These are phyloP conservation scores for Morus bassanus DNA, from an alignment of 2,797 vertebrate species.

Conservation along the genomic window DNA sequence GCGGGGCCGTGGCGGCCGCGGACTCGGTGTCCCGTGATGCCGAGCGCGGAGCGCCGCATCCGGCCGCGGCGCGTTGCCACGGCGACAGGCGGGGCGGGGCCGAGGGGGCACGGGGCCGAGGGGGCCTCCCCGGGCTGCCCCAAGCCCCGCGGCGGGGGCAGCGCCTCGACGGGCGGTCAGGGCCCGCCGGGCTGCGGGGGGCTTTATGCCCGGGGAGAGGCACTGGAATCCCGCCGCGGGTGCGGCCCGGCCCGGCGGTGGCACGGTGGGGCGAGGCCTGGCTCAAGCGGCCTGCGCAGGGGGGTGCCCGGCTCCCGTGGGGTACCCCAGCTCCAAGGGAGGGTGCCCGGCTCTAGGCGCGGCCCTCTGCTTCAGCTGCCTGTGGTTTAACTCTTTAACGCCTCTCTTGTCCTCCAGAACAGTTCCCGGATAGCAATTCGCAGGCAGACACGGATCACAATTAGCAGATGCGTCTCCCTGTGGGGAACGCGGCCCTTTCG, in stretches of 20 bases:
- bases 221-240: not conserved
- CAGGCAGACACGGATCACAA: accelerated
- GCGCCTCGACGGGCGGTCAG: no score
- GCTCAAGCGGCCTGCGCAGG: not conserved
- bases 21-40: not conserved
- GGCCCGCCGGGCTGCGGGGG: not conserved
- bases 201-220: not conserved
- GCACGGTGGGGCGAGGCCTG: not conserved
- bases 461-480: not conserved
- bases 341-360: not conserved
- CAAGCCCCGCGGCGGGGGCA: not conserved
- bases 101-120: no score
- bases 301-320: no score
- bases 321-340: accelerated
- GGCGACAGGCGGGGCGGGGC: not conserved
- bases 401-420: not conserved
- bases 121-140: no score
- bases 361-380: accelerated
- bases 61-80: not conserved
- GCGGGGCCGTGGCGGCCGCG: accelerated
- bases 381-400: accelerated
- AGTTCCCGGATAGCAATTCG: accelerated
- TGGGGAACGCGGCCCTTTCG: not conserved
- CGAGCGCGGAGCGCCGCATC: not conserved
- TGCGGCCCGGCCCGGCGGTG: not conserved